Evolutionary conservation across 2,797 vertebrate genomes (phyloP).

Genomic region (Smutsia temminckii): DNA sequence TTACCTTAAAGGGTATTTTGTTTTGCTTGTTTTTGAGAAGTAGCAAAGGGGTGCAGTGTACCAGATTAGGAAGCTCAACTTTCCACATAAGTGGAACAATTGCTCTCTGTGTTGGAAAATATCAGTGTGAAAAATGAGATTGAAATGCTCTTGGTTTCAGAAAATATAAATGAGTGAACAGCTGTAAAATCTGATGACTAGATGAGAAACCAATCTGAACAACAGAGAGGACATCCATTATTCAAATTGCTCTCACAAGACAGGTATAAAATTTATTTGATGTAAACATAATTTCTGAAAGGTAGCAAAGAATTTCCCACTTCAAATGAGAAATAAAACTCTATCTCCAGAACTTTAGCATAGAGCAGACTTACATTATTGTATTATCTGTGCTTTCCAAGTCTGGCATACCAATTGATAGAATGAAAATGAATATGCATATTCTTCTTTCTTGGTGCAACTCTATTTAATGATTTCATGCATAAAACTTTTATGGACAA

Average conservation of each 20-base stretch:
- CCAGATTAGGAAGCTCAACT: slow-evolving; percentile 15
- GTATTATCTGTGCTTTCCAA: slow-evolving; percentile 38
- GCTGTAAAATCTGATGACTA: slow-evolving; percentile 60
- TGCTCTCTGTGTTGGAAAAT: slow-evolving; percentile 12
- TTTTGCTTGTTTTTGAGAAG: not conserved
- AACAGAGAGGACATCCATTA: slow-evolving; percentile 66
- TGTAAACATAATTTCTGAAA: slow-evolving; percentile 71
- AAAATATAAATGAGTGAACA: slow-evolving; percentile 59
- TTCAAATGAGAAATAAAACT: slow-evolving; percentile 66
- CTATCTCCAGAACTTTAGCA: not conserved
- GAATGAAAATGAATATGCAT: slow-evolving; percentile 47
- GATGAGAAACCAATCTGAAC: slow-evolving; percentile 65
- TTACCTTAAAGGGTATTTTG: not conserved
- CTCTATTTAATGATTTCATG: slow-evolving; percentile 37
- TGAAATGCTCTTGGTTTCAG: slow-evolving; percentile 55
- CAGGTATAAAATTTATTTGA: slow-evolving; percentile 69
- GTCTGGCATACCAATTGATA: not conserved
- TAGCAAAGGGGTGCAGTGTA: not conserved
- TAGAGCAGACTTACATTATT: not conserved
- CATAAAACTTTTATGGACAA: not conserved
- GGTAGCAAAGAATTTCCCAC: slow-evolving; percentile 57
- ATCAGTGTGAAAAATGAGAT: slow-evolving; percentile 59
- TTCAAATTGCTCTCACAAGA: slow-evolving; percentile 69
- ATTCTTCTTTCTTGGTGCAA: slow-evolving; percentile 30
- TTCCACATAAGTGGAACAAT: slow-evolving; percentile 4